Evolutionary conservation across 64 coral and sea anemone species (phyloP).

Genomic region (Dendronephthya gigantea): DNA sequence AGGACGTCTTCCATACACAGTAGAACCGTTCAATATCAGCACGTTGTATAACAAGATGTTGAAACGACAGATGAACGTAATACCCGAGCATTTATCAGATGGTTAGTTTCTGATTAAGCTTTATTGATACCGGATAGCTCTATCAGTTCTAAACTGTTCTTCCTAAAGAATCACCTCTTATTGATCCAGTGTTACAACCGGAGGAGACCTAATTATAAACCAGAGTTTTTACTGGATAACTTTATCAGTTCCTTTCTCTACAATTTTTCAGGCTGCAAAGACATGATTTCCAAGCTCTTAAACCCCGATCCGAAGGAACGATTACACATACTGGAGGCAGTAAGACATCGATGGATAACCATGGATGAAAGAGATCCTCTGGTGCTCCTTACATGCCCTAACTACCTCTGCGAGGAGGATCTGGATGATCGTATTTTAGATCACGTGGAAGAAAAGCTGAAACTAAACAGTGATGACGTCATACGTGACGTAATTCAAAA

Average conservation of each 20-base stretch:
- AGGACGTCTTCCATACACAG: background rate
- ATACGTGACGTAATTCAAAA: slow-evolving; percentile 20
- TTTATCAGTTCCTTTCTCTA: background rate
- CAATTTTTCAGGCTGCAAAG: background rate
- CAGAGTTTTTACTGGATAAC: too few species aligned
- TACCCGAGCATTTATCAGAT: background rate
- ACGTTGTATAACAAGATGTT: slow-evolving; percentile 8
- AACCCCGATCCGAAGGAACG: background rate
- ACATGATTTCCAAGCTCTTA: background rate
- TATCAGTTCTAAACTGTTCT: background rate
- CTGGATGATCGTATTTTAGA: slow-evolving; percentile 2
- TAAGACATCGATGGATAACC: background rate
- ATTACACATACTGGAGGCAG: background rate
- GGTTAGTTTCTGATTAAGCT: too few species aligned
- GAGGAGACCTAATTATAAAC: too few species aligned
- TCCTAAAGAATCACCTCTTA: background rate
- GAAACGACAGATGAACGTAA: background rate
- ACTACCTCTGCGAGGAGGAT: background rate
- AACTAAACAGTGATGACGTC: slow-evolving; percentile 5
- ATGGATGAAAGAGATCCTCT: background rate
- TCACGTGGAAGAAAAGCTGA: background rate
- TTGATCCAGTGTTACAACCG: too few species aligned
- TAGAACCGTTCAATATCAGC: background rate
- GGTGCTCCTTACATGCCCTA: background rate
- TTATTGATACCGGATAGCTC: background rate